Conservation (phyloP, 2,797 vertebrate species). For the Phataginus tetradactyla region DNA sequence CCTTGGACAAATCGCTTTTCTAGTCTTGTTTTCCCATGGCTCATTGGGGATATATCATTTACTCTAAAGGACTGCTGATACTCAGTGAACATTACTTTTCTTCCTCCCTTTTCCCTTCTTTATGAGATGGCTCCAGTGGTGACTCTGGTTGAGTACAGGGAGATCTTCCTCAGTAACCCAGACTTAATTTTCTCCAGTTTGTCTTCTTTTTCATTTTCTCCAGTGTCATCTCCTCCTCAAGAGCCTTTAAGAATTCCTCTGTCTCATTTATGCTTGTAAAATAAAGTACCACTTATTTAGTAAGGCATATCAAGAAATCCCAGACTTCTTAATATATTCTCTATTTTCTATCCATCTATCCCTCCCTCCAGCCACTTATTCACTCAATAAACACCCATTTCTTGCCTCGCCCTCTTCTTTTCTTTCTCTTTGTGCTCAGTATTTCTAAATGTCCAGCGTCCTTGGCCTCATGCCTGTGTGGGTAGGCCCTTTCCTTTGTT, state of each 20-base stretch:
- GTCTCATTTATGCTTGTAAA: not conserved
- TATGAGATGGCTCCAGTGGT: not conserved
- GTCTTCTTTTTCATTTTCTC: too few relatives aligned
- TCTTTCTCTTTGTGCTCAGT: not conserved
- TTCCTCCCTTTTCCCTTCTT: not conserved
- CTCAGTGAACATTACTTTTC: not conserved
- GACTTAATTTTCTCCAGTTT: not conserved
- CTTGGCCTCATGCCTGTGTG: not conserved
- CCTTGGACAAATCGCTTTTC: not conserved
- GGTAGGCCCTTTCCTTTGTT: not conserved
- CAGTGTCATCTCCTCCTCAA: not conserved
- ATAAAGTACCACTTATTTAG: not conserved
- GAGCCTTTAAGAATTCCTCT: not conserved
- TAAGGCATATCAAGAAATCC: not conserved
- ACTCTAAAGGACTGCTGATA: not conserved
- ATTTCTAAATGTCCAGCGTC: not conserved
- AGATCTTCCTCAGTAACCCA: not conserved
- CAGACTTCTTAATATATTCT: not conserved
- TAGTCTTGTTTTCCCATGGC: not conserved
- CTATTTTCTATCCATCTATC: not conserved
- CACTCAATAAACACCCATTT: not conserved
- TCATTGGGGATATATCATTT: not conserved
- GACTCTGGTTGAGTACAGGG: not conserved
- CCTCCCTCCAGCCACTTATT: not conserved
- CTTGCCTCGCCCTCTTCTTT: not conserved